phyloP scores from a whole-genome alignment of 2,797 vertebrate species.

The Gila robusta region DNA sequence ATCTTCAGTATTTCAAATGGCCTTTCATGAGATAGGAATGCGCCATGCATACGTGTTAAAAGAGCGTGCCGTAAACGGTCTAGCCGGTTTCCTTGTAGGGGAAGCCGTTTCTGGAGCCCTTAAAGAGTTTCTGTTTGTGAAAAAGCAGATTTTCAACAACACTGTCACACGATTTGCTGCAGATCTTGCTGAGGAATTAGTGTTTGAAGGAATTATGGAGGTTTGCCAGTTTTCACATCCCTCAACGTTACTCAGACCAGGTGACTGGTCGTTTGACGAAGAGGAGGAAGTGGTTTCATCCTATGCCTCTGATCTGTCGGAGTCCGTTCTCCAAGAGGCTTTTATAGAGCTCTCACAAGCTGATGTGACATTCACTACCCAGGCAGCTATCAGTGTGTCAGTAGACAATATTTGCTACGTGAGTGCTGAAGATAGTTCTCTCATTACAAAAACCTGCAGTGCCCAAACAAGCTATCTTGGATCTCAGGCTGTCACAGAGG shows the following conservation, averaged over 20 bases:
- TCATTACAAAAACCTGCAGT: constrained; percentile 78
- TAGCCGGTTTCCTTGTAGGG: constrained; percentile 91
- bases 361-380: constrained; percentile 90
- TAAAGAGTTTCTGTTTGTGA: constrained; percentile 90
- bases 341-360: constrained; percentile 97
- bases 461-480: constrained; percentile 75
- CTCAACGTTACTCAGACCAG: constrained; percentile 83
- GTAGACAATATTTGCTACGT: constrained; percentile 89
- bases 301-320: constrained; percentile 94
- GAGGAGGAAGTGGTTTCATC: constrained; percentile 90
- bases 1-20: constrained; percentile 95
- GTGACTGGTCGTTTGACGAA: constrained; percentile 79
- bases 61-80: constrained; percentile 88
- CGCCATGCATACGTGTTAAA: constrained; percentile 88
- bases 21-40: constrained; percentile 96
- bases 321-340: constrained; percentile 97
- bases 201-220: constrained; percentile 99
- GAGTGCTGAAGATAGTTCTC: constrained; percentile 80
- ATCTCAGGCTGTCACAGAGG: constrained; percentile 64
- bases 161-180: constrained; percentile 90
- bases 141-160: constrained; percentile 94
- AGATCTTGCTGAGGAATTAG: constrained; percentile 94
- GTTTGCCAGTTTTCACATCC: constrained; percentile 97
- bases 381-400: constrained; percentile 95
- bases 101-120: constrained; percentile 92